A percentile compares a stretch with the other conserved stretches of the same genome.
Conservation (phyloP, 2,113 vertebrate genomes). For the Hiodon tergisus region DNA sequence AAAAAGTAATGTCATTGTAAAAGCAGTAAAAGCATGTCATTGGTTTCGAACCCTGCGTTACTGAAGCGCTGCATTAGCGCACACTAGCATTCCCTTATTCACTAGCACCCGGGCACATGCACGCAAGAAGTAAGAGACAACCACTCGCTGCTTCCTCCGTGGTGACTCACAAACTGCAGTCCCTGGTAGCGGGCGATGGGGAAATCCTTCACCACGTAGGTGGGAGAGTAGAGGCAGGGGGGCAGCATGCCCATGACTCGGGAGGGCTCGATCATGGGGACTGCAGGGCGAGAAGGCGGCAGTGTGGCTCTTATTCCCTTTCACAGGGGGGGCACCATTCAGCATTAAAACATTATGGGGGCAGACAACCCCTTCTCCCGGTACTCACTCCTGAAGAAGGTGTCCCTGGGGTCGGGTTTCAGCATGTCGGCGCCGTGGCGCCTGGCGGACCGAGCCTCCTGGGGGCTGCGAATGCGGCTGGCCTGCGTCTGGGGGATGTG, state of each 20-base stretch:
- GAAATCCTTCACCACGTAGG: constrained; percentile 96
- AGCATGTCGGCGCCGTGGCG: constrained; percentile 88
- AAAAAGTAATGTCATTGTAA: too few species aligned
- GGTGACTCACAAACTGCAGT: constrained; percentile 87
- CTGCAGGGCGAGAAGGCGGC: constrained; percentile 47
- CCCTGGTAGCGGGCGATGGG: constrained; percentile 98
- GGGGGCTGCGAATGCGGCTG: constrained; percentile 66
- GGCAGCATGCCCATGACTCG: constrained; percentile 82
- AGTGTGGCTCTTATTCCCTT: neutral
- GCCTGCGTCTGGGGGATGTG: constrained; percentile 90
- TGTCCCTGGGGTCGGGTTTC: constrained; percentile 84
- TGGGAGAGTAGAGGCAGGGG: constrained; percentile 86
- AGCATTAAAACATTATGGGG: constrained; percentile 10
- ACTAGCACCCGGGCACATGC: neutral
- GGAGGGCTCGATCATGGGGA: constrained; percentile 75
- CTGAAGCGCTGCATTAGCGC: neutral
- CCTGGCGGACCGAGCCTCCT: constrained; percentile 41
- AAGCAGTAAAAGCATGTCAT: too few species aligned
- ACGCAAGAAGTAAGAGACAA: neutral
- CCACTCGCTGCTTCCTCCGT: neutral
- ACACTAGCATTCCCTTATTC: neutral
- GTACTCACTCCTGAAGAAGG: constrained; percentile 85
- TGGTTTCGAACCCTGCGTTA: too few species aligned
- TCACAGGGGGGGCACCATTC: neutral
- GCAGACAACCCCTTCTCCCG: neutral